Base-by-base conservation (phyloP, 1,140 invertebrate genomes). In the Bombus ignitus region DNA sequence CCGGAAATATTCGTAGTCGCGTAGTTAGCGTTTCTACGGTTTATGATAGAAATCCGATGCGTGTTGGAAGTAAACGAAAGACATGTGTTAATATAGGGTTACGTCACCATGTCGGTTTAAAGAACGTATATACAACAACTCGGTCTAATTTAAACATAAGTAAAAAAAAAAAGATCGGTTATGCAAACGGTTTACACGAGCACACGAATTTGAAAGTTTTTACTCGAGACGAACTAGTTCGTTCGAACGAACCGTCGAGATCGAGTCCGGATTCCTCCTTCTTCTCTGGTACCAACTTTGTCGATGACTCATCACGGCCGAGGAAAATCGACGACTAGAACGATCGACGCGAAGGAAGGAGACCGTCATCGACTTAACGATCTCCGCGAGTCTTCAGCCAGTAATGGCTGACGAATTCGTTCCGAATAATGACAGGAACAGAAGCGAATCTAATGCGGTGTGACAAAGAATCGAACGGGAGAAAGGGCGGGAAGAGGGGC, bases 391-490 rank as follows among this genome's bases (percentile, higher is more conserved):
- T 28, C 10, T 25, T n/a, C 35, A 0, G 0, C 22, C 68, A 12
- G 37, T 39, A 39, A 71, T 73, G 37, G 39, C 3, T 75, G 74
- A 47, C 70, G 70, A 81, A 81, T 66, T 62, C 82, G 87, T 88
- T 74, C 53, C 66, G 71, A 85, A 68, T 77, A 74, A 85, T 75
- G 82, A 85, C 86, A 70, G 47, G 86, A 66, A 37, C 87, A 81
- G 80, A 79, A 85, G 86, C 82, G 77, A 78, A 79, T 75, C 87
- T 82, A 88, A 89, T 83, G 83, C 83, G 81, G 73, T 70, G 77
- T 75, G 72, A 78, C 83, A 80, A 87, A 89, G 89, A 89, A 90
- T 89, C 74, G 80, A 87, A 77, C 73, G 81, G 68, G 62, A 70
- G 71, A 78, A 47, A 53, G 76, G 42, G n/a, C n/a, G 77, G n/a